Base-by-base conservation (phyloP, 1,140 invertebrate species). In the Rhizoglyphus robini region DNA sequence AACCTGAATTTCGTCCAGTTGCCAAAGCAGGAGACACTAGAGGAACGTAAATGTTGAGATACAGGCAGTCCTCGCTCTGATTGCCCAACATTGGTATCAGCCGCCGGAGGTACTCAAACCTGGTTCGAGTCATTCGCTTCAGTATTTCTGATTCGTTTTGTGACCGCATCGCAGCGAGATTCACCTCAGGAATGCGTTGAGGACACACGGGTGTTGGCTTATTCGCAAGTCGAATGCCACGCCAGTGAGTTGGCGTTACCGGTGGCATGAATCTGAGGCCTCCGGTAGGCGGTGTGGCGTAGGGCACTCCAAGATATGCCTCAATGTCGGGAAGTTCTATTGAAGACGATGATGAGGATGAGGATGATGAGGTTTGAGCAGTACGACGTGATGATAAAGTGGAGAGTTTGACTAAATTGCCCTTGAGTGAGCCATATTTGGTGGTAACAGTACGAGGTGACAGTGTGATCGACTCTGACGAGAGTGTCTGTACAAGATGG, bases 11-110 rank as follows among this genome's bases (percentile, higher is more conserved):
- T n/a, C n/a, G 41, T 13, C 41, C n/a, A n/a, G n/a, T n/a, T 46
- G 41, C 41, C 27, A 27, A 8, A 20, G 5, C 27, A n/a, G 49
- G 11, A 51, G 5, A 41, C 51, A 67, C 25, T 62, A 59, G 29
- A 65, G 92, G 91, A n/a, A 88, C 83, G 73, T 92, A 96, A 65
- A 96, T 84, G 75, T 96, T 96, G 58, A 96, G 79, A 74, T 90
- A 91, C 8, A 96, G 77, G 73, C 92, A 96, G 75, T 96, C 90
- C 77, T 96, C 92, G 59, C 82, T 87, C 77, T 96, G 90, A 74
- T 94, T 83, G 58, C 77, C 79, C 29, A 95, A 76, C 71, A 74
- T 84, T 0, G 84, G 83, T 58, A 85, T 73, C n/a, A 90, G 75
- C 60, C 81, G 79, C 67, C 80, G 79, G 15, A 96, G 80, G 73